phyloP scores from a whole-genome alignment of 2,888 invertebrate genomes.

The Rhorus exstirpatorius region DNA sequence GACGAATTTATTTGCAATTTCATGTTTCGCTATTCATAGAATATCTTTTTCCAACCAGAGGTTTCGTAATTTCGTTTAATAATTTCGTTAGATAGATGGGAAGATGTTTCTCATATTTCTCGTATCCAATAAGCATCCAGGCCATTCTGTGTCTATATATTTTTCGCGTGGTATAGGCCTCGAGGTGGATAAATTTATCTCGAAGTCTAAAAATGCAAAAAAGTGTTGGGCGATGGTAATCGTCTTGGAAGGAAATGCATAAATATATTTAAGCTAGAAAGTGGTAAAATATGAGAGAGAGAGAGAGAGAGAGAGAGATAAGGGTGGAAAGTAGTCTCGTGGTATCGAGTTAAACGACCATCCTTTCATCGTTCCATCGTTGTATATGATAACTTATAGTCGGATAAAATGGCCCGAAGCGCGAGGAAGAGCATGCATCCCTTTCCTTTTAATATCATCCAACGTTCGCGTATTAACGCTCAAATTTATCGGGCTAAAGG shows the following conservation, averaged over 20 bases:
- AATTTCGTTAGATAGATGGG: not conserved
- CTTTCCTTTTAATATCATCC: slow-evolving; percentile 76
- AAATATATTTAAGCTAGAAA: slow-evolving; percentile 4
- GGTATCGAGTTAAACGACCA: slow-evolving; percentile 64
- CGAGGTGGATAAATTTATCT: not conserved
- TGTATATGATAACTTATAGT: slow-evolving; percentile 55
- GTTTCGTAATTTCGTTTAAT: not conserved
- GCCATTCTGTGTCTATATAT: not conserved
- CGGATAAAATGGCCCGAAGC: slow-evolving; percentile 55
- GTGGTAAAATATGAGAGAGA: slow-evolving; percentile 57
- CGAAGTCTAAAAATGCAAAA: not conserved
- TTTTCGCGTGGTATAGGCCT: too few relatives aligned
- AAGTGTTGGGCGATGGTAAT: slow-evolving; percentile 37
- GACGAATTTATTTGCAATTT: not conserved
- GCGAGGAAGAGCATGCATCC: slow-evolving; percentile 53
- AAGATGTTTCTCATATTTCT: not conserved
- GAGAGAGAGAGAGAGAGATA: slow-evolving; percentile 66
- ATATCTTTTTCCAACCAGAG: not conserved
- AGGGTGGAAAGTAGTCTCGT: slow-evolving; percentile 52
- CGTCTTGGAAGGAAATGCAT: slow-evolving; percentile 33
- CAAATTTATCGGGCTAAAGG: slow-evolving; percentile 80
- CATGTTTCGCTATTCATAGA: not conserved
- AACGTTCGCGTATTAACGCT: slow-evolving; percentile 76
- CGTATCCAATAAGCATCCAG: not conserved
- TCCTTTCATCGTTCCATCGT: slow-evolving; percentile 63